These are phyloP conservation scores for Ispidina lecontei DNA, from an alignment of 2,797 vertebrate genomes.

Conservation along the genomic window DNA sequence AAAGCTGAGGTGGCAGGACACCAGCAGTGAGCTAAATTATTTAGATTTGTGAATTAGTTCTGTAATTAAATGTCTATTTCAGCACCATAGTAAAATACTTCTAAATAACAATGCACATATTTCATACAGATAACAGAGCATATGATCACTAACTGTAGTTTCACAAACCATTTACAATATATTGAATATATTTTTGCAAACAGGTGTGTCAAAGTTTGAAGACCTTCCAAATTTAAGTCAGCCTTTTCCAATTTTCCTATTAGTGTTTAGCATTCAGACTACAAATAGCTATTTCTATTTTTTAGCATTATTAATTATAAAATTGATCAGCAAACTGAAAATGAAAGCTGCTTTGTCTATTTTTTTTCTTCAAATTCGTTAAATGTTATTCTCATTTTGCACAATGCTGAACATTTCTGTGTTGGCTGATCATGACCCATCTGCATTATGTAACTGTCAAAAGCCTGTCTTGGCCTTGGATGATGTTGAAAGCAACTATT, in stretches of 20 bases:
- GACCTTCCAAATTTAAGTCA: background rate
- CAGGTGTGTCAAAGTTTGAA: background rate
- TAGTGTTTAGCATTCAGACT: background rate
- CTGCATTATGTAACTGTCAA: slow-evolving; percentile 60
- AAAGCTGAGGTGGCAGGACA: background rate
- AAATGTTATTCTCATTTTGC: background rate
- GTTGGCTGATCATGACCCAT: slow-evolving; percentile 31
- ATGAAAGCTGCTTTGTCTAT: background rate
- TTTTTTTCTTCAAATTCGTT: background rate
- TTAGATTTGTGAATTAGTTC: background rate
- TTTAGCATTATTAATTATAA: background rate
- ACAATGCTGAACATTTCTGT: slow-evolving; percentile 33
- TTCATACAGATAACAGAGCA: background rate
- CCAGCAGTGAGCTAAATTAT: background rate
- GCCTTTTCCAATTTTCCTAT: background rate
- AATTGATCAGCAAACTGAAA: background rate
- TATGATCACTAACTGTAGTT: background rate
- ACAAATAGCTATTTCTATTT: slow-evolving; percentile 5
- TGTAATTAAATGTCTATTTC: background rate
- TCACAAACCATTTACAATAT: background rate
- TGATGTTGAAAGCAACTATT: slow-evolving; percentile 40
- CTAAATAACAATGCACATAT: background rate
- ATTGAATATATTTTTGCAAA: background rate
- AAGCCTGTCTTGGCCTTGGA: slow-evolving; percentile 51
- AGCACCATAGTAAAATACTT: background rate